Evolutionary conservation across 35 echinoderm and acorn worm genomes (phyloP).

Genomic region (Hemicentrotus pulcherrimus): DNA sequence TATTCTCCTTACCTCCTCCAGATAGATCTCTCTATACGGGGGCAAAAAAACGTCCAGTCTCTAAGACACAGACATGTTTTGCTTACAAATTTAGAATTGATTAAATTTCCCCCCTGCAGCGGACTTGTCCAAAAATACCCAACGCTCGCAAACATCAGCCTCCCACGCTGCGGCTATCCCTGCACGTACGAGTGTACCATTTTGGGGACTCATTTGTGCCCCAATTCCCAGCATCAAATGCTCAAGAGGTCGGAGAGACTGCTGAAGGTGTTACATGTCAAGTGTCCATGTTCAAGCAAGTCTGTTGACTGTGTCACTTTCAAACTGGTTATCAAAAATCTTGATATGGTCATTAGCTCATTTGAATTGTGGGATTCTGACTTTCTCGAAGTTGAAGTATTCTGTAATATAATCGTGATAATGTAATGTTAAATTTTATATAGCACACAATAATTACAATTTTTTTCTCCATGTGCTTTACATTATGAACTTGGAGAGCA

Average conservation of each 20-base stretch:
- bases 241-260: neutral
- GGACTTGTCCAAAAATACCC: neutral
- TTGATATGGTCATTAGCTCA: no score
- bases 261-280: neutral
- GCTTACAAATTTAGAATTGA: constrained; percentile 19
- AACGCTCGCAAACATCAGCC: neutral
- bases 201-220: neutral
- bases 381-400: no score
- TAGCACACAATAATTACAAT: no score
- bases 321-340: no score
- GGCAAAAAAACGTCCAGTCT: neutral
- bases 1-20: neutral
- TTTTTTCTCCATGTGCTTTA: no score
- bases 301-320: no score
- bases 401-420: no score
- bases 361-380: no score
- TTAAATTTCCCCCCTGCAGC: constrained; percentile 9
- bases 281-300: no score
- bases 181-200: neutral
- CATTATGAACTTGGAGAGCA: no score
- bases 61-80: constrained; percentile 18
- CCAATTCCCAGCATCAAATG: neutral
- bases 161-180: neutral
- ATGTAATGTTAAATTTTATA: no score
- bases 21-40: neutral